phyloP scores from a whole-genome alignment of 2,113 vertebrate species.

The Microcebus ravelobensis region DNA sequence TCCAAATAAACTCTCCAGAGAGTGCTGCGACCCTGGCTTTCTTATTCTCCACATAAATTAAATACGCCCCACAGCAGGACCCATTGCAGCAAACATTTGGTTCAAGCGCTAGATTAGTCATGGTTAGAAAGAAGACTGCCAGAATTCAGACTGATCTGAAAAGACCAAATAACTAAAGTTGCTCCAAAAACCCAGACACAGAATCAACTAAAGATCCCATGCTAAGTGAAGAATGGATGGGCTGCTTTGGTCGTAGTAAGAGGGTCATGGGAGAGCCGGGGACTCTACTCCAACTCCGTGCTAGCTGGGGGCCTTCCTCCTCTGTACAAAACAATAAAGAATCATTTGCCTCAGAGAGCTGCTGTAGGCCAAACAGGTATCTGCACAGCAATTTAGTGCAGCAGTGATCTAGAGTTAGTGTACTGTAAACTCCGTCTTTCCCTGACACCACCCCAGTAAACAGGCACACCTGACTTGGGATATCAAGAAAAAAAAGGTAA shows the following conservation, averaged over 20 bases:
- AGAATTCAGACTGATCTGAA: background rate
- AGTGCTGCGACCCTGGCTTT: background rate
- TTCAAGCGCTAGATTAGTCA: background rate
- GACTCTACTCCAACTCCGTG: background rate
- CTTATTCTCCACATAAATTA: background rate
- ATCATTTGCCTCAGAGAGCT: background rate
- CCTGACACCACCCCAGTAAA: background rate
- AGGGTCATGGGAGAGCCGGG: fast-evolving
- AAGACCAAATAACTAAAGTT: background rate
- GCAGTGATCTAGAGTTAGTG: background rate
- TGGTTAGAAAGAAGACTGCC: background rate
- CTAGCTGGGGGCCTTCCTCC: background rate
- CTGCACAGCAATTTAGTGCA: no score
- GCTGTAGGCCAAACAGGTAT: background rate
- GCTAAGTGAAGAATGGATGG: no score
- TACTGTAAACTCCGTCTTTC: background rate
- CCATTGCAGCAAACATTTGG: background rate
- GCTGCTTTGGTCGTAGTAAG: background rate
- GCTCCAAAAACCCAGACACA: background rate
- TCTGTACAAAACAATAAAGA: background rate
- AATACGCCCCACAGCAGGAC: background rate
- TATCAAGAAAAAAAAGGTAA: no score
- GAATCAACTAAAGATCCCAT: background rate
- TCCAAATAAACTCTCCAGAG: background rate
- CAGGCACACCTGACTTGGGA: background rate